Percentiles rank a stretch among this genome's conserved stretches.
Evolutionary conservation across 1,140 invertebrate genomes (phyloP).

Genomic region (Penaeus vannamei): DNA sequence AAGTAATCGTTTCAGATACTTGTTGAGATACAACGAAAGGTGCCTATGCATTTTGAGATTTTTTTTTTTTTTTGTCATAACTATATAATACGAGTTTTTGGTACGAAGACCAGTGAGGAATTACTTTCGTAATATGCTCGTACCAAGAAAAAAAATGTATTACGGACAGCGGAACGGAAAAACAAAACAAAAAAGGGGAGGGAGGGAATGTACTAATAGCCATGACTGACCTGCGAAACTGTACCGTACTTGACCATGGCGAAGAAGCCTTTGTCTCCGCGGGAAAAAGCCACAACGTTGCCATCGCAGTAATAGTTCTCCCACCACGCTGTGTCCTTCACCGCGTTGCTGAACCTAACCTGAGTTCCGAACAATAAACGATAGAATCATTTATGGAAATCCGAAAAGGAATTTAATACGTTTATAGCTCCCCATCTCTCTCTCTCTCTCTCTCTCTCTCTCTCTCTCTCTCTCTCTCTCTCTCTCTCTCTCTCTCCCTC

Average conservation of each 20-base stretch:
- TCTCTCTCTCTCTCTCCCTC: too few species aligned
- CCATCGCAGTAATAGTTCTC: conserved; percentile 83
- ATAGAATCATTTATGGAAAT: not conserved
- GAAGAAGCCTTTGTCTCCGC: conserved; percentile 81
- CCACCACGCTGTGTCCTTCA: conserved; percentile 73
- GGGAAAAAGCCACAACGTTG: conserved; percentile 84
- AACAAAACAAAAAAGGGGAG: not conserved
- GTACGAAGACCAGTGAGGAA: too few species aligned
- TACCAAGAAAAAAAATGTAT: too few species aligned
- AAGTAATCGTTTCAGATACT: not conserved
- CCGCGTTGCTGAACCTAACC: conserved; percentile 75
- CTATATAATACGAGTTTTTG: too few species aligned
- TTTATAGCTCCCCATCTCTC: too few species aligned
- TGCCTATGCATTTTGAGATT: not conserved
- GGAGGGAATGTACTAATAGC: not conserved
- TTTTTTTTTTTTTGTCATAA: too few species aligned
- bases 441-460: too few species aligned
- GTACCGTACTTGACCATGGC: conserved; percentile 79
- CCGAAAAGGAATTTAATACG: not conserved
- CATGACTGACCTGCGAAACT: conserved; percentile 48
- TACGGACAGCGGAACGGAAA: not conserved
- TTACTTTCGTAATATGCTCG: too few species aligned
- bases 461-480: too few species aligned
- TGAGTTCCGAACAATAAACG: not conserved
- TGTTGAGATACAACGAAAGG: not conserved